Evolutionary conservation across 92 coral and sea anemone species (phyloP), one percentile per base, ranked within the genome.

Genomic region (Montipora capitata): DNA sequence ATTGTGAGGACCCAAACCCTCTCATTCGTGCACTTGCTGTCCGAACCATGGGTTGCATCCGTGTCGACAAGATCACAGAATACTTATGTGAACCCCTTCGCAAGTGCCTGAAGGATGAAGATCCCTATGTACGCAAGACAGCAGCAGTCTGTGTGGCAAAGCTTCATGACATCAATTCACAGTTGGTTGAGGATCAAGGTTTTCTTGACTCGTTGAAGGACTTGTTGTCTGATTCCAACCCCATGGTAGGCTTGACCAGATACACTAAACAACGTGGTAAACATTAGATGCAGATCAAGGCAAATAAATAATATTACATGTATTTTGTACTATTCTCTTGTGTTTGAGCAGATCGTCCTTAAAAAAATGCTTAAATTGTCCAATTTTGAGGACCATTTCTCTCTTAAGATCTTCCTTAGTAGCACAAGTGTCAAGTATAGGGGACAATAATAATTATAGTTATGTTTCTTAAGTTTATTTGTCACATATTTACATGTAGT

Each of bases 131-230:
- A 10, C 96, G 99, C 71, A 97, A 97, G 82, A 97, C 99, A 13
- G 99, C 99, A 4, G 99, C 99, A 17, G 99, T 97, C 0, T 97
- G 99, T 84, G 99, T 97, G n/a, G 99, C 99, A 18, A 97, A 97
- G 91, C 92, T 97, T 40, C 99, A 97, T 89, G 99, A 97, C 78
- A 97, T 97, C 75, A 97, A 97, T 86, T 85, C 99, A 17, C 98
- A 95, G 86, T 91, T 97, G 43, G 99, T 96, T 5, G 99, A 97
- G 62, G 99, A 96, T 76, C 99, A 97, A 78, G 99, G 99, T 16
- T 97, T 96, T 76, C 90, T 96, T 59, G 99, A 97, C 70, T 96
- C 96, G 20, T 72, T 97, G 88, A 96, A 78, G 81, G 99, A 97
- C 42, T 94, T 97, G 5, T 87, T 97, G 62, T 97, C 99, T 64